These are phyloP conservation scores for Meandrusa payeni DNA, from an alignment of 2,888 invertebrate genomes.

Conservation along the genomic window DNA sequence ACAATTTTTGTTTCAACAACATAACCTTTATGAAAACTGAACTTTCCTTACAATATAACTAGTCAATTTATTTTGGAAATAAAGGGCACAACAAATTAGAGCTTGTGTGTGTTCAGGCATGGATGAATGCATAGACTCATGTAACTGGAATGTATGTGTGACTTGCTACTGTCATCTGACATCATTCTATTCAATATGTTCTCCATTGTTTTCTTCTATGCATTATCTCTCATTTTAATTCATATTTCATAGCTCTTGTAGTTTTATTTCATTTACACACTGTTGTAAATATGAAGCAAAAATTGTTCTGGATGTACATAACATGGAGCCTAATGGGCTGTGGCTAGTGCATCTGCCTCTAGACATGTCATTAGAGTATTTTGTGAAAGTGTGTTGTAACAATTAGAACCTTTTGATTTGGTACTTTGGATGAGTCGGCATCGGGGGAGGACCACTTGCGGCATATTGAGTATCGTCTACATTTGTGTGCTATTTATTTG, in stretches of 20 bases:
- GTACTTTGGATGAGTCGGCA: conserved; percentile 24
- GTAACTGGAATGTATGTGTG: conserved; percentile 15
- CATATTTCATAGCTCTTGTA: conserved; percentile 4
- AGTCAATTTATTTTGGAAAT: not conserved
- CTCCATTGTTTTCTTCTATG: conserved; percentile 23
- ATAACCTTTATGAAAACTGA: too few species aligned
- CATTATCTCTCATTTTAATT: conserved; percentile 15
- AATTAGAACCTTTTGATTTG: conserved; percentile 44
- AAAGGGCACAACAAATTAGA: conserved; percentile 19
- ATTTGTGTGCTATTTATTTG: too few species aligned
- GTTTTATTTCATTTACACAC: conserved; percentile 25
- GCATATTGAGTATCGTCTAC: not conserved
- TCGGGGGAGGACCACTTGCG: conserved; percentile 8
- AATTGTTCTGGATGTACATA: conserved; percentile 73
- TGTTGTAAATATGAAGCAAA: conserved; percentile 39
- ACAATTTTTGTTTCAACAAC: conserved; percentile 47
- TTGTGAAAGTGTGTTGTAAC: conserved; percentile 52
- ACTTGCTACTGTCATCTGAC: not conserved
- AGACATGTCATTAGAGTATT: conserved; percentile 47
- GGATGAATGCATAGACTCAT: not conserved
- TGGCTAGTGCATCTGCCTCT: conserved; percentile 70
- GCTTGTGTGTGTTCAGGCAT: conserved; percentile 10
- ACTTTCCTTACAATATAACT: too few species aligned
- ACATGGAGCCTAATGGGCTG: conserved; percentile 41
- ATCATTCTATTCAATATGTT: not conserved